Percentiles rank a stretch among this genome's conserved stretches.
phyloP scores from a whole-genome alignment of 1,140 invertebrate genomes.

The Oedothorax gibbosus region DNA sequence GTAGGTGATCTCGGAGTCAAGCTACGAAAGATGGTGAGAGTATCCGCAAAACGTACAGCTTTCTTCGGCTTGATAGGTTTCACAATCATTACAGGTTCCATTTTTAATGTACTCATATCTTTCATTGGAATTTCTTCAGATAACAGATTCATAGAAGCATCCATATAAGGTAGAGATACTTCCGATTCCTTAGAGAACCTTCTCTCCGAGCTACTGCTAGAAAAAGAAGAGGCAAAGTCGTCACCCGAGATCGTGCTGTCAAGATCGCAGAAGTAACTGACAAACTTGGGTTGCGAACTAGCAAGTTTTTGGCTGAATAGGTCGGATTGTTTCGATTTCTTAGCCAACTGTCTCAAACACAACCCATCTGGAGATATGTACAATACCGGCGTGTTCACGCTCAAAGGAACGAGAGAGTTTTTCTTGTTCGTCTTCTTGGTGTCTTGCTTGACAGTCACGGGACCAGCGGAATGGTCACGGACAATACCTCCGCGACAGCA shows the following conservation, averaged over 20 bases:
- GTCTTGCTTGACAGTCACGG: conserved; percentile 1
- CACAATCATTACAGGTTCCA: neutral
- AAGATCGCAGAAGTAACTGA: conserved; percentile 63
- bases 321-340: neutral
- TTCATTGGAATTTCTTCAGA: neutral
- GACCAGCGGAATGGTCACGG: conserved; percentile 40
- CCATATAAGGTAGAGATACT: neutral
- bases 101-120: neutral
- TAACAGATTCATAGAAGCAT: neutral
- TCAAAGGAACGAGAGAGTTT: conserved; percentile 24
- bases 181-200: conserved; percentile 30
- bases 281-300: conserved; percentile 54
- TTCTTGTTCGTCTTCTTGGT: conserved; percentile 38
- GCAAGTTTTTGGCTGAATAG: neutral
- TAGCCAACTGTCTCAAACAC: conserved; percentile 57
- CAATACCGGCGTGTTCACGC: conserved; percentile 62
- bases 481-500: conserved; percentile 48
- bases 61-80: neutral
- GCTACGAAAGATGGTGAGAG: conserved; percentile 39
- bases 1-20: neutral
- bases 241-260: neutral
- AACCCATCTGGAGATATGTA: conserved; percentile 63
- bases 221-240: neutral
- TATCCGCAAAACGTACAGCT: conserved; percentile 50
- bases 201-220: neutral